Base-by-base conservation (phyloP, 2,888 invertebrate genomes). In the Pterobdella sp. region DNA sequence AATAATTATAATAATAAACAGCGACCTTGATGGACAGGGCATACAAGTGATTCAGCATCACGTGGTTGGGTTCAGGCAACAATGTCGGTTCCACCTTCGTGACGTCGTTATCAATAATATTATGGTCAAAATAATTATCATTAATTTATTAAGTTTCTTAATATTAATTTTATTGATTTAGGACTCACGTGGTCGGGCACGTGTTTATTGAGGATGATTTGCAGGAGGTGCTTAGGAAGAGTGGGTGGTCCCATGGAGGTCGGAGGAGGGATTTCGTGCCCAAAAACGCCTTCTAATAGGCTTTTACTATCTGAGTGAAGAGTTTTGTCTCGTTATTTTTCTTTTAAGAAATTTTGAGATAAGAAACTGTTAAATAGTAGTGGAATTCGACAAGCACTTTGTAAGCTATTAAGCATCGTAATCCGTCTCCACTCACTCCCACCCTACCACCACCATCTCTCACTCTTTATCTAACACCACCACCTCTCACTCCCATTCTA, bases 51-150 rank as follows among this genome's bases (percentile, higher is more conserved):
- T 99, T 99, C 81, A 98, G 87, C 98, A 99, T 99, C 35, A 99
- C 98, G 84, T 98, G 98, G 84, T 97, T 97, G 69, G 98, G 98
- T 86, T 98, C 97, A n/a, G 98, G 98, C 79, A 98, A 86, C 79
- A 99, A 87, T 68, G 96, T 96, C 69, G 98, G 98, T 84, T 98
- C 98, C 86, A 96, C 96, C 92, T 95, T n/a, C n/a, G n/a, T n/a
- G n/a, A n/a, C n/a, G n/a, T n/a, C n/a, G n/a, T n/a, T n/a, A n/a
- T n/a, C n/a, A n/a, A n/a, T n/a, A n/a, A n/a, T n/a, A n/a, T n/a
- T n/a, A n/a, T n/a, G n/a, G n/a, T n/a, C n/a, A n/a, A n/a, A n/a
- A n/a, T n/a, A n/a, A n/a, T n/a, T n/a, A n/a, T n/a, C n/a, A n/a
- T n/a, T n/a, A n/a, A n/a, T n/a, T n/a, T 49, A n/a, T 49, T 49